Evolutionary conservation across 2,888 invertebrate species (phyloP), one percentile per base, ranked within the genome.

Genomic region (Clivina fossor): DNA sequence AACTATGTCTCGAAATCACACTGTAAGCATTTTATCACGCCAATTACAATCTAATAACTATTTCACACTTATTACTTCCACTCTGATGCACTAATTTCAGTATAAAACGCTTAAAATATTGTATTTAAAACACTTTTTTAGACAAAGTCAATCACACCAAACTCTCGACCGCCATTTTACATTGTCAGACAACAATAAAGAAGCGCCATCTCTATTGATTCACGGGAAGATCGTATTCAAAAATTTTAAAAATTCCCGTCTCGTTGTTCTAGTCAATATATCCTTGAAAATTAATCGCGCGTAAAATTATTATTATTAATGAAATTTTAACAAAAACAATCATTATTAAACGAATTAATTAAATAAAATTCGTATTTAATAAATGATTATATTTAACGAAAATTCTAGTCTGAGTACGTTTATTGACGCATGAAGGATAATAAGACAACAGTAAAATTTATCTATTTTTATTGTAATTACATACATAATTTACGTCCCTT

Each of bases 81-180:
- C 22, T 40, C 16, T 19, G 46, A 32, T 40, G 18, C 8, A 38
- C 20, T 38, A 24, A 40, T 38, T 46, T 3, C 40, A 16, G 33
- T 19, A 28, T 15, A 46, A 44, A 48, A 26, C 58, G 43, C 37
- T 35, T 40, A 56, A 51, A 59, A 48, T 55, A 51, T 49, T 47
- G 57, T 57, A 41, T 64, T 66, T 66, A 63, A 63, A 64, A 63
- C 60, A 63, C 56, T 65, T 66, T 66, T 67, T 69, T 66, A 64
- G 65, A 69, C 68, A 69, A 65, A 76, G 79, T 78, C 77, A 79
- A 77, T 76, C 80, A 80, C 80, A 81, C 79, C 81, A 81, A 82
- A 82, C 81, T 80, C 79, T 76, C 75, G 74, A 78, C 78, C 80
- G 82, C 83, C 83, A 83, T 83, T 78, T 80, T 81, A 80, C 77